Evolutionary conservation across 2,797 vertebrate genomes (phyloP).

Genomic region (Vultur gryphus): DNA sequence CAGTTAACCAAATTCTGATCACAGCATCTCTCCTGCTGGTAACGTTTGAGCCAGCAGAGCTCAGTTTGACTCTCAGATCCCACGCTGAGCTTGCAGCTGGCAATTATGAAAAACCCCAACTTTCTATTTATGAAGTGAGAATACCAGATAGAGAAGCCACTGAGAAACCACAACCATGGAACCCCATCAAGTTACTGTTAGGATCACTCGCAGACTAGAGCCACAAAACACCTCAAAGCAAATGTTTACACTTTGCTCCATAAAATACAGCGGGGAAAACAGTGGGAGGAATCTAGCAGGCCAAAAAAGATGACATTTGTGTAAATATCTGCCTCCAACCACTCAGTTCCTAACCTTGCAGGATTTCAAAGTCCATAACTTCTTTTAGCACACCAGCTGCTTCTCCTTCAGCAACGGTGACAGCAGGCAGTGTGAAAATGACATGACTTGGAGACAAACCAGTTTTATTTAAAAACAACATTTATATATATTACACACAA

Average conservation of each 20-base stretch:
- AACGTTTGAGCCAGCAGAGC: neutral
- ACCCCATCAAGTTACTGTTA: neutral
- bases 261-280: neutral
- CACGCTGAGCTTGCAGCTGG: neutral
- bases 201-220: neutral
- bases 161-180: neutral
- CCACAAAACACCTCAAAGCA: neutral
- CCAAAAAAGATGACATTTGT: neutral
- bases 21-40: neutral
- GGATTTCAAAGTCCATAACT: constrained; percentile 4
- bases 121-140: neutral
- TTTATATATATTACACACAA: neutral
- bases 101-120: neutral
- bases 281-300: constrained; percentile 7
- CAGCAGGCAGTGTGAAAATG: constrained; percentile 4
- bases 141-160: neutral
- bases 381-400: constrained; percentile 59
- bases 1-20: neutral
- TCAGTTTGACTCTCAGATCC: neutral
- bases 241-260: neutral
- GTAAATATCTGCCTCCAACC: constrained; percentile 25
- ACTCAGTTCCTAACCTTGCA: constrained; percentile 21
- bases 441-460: constrained; percentile 29
- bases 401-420: neutral
- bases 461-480: neutral